Conservation (phyloP, 2,888 invertebrate species). For the Melieria picta region DNA sequence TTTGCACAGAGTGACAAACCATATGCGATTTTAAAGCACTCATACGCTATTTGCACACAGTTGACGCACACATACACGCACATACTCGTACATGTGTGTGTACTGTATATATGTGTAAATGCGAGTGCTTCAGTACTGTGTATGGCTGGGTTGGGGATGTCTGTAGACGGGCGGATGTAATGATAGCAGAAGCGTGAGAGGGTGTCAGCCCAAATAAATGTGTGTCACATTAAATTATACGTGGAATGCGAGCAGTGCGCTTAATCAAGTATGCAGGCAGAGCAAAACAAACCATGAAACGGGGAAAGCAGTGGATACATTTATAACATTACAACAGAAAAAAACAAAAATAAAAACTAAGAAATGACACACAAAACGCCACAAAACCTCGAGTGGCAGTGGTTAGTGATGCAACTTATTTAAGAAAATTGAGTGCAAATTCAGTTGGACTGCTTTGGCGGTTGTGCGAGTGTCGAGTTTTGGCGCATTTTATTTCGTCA, state of each 20-base stretch:
- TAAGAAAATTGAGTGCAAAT: too few relatives aligned
- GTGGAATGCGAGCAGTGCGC: constrained; percentile 1
- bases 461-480: too few relatives aligned
- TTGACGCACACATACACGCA: not conserved
- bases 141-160: too few relatives aligned
- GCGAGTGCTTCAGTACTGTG: too few relatives aligned
- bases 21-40: not conserved
- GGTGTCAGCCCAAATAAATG: not conserved
- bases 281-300: not conserved
- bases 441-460: too few relatives aligned
- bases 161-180: too few relatives aligned
- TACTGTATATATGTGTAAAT: not conserved
- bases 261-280: constrained; percentile 18
- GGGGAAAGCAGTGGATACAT: not conserved
- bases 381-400: too few relatives aligned
- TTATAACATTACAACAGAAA: not conserved
- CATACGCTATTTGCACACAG: not conserved
- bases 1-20: not conserved
- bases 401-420: too few relatives aligned
- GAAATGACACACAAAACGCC: too few relatives aligned
- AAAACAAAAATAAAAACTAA: too few relatives aligned
- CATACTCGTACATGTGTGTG: constrained; percentile 1
- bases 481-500: too few relatives aligned
- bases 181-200: too few relatives aligned
- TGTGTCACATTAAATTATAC: constrained; percentile 24